Base-by-base conservation (phyloP, 2,888 invertebrate genomes). In the Homarus gammarus region DNA sequence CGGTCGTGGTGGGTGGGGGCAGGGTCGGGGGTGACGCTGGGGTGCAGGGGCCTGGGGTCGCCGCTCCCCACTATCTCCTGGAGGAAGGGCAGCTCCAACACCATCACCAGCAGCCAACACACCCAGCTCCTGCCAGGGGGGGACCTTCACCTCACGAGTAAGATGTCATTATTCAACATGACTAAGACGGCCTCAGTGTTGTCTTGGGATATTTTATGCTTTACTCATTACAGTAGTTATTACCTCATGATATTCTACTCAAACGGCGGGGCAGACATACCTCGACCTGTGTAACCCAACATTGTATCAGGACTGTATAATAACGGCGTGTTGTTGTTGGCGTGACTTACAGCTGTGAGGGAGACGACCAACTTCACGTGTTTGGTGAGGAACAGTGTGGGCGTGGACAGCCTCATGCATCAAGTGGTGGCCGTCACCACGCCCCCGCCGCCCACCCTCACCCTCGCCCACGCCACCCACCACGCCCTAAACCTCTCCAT, bases 51-150 rank as follows among this genome's bases (percentile, higher is more conserved):
- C 5, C 44, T 89, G 38, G 91, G 91, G 2, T 64, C 84, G 22
- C 91, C 91, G 5, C 38, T 38, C 18, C 91, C 91, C 8, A 64
- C 64, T 36, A 44, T 90, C 27, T 72, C 79, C n/a, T 91, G 91
- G 91, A 79, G 40, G 15, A 68, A 83, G 33, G 83, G 56, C n/a
- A 79, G 75, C 27, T 33, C 38, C 12, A n/a, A 82, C 82, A 82
- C 64, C n/a, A 27, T 84, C 51, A 56, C 33, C 68, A 79, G 51
- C 38, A 81, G 72, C 33, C 84, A 68, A n/a, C 68, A 51, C 56
- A 86, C 86, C n/a, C 89, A 89, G 70, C 73, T 87, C 12, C 87
- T 91, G 8, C 91, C 91, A 22, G 91, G 91, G 12, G 91, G 91
- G 5, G 91, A 91, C 81, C 87, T 91, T 6, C 91, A 91, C 72